These are phyloP conservation scores for Ephydatia muelleri DNA, from an alignment of 37 sponge, comb jelly and placozoan species.

Conservation along the genomic window DNA sequence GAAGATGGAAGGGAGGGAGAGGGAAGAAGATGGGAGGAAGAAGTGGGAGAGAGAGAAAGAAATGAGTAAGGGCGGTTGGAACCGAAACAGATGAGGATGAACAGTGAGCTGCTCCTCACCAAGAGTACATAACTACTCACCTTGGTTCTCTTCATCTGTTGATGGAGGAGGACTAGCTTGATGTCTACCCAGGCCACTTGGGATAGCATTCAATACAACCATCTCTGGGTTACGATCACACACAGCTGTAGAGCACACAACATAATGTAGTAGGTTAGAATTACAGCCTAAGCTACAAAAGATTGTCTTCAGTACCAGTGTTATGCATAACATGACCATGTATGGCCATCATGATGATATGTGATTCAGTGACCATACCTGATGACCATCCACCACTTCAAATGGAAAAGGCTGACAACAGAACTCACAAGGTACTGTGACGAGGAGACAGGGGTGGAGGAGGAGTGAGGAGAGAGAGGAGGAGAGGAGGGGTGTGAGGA, in stretches of 20 bases:
- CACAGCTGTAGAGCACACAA: too few species aligned
- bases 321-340: too few species aligned
- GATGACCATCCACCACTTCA: constrained; percentile 25
- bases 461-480: too few species aligned
- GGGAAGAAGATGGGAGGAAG: background rate
- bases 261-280: too few species aligned
- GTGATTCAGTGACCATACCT: constrained; percentile 43
- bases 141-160: background rate
- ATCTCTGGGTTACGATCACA: constrained; percentile 38
- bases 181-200: background rate
- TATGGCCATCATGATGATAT: too few species aligned
- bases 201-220: background rate
- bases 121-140: background rate
- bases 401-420: constrained; percentile 40
- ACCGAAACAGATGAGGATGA: background rate
- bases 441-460: too few species aligned
- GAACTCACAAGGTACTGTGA: constrained; percentile 52
- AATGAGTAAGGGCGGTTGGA: background rate
- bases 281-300: too few species aligned
- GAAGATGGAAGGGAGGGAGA: background rate
- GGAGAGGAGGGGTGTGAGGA: too few species aligned
- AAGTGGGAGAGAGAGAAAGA: background rate
- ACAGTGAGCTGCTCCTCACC: too few species aligned
- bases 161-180: background rate
- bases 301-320: too few species aligned